Percentiles rank a stretch among this genome's conserved stretches.
phyloP scores from a whole-genome alignment of 1,140 invertebrate genomes.

The Anastrepha obliqua region DNA sequence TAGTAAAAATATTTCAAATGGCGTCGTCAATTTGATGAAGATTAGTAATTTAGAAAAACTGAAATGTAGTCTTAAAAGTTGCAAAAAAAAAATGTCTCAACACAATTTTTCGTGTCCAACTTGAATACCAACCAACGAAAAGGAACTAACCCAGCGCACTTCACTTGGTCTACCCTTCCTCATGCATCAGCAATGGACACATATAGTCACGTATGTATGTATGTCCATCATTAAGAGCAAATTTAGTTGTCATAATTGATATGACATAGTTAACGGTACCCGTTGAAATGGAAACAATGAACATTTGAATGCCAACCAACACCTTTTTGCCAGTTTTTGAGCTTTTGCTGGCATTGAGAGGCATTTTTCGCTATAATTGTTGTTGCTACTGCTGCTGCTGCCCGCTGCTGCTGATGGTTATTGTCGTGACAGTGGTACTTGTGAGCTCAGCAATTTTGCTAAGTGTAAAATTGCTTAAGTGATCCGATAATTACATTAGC shows the following conservation, averaged over 20 bases:
- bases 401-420: not conserved
- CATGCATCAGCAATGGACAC: too few relatives aligned
- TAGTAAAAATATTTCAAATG: too few relatives aligned
- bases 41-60: too few relatives aligned
- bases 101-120: too few relatives aligned
- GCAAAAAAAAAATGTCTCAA: too few relatives aligned
- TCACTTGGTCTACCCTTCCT: too few relatives aligned
- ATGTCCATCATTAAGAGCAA: too few relatives aligned
- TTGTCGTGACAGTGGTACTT: not conserved
- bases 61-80: too few relatives aligned
- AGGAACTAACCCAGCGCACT: too few relatives aligned
- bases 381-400: not conserved
- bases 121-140: too few relatives aligned
- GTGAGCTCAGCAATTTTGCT: conserved; percentile 27
- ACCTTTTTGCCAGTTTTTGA: not conserved
- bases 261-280: not conserved
- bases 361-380: not conserved
- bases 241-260: not conserved
- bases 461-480: conserved; percentile 49
- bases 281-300: not conserved
- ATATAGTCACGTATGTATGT: too few relatives aligned
- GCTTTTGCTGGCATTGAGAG: not conserved
- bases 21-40: too few relatives aligned
- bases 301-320: not conserved
- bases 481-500: conserved; percentile 48